phyloP scores from a whole-genome alignment of 2,888 invertebrate genomes.

The Chalcis sispes region DNA sequence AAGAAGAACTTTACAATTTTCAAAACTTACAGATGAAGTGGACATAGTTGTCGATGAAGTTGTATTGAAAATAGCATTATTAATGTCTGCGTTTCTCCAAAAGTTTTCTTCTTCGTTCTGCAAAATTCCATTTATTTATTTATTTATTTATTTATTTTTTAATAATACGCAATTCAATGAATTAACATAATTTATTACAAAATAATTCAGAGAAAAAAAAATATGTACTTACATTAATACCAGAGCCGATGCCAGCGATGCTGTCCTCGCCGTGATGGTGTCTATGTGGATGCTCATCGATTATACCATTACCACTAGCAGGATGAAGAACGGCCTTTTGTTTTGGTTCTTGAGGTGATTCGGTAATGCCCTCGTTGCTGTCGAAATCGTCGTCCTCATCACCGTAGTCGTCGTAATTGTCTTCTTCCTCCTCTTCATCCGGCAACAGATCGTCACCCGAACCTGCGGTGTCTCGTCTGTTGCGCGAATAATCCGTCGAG shows the following conservation, averaged over 20 bases:
- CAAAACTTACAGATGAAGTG: constrained; percentile 47
- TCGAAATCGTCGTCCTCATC: constrained; percentile 75
- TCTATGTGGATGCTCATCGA: constrained; percentile 73
- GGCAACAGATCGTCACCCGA: constrained; percentile 73
- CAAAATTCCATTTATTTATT: not conserved
- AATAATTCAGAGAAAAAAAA: no score
- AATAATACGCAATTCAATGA: not conserved
- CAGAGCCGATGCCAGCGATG: constrained; percentile 59
- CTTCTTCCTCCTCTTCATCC: constrained; percentile 69
- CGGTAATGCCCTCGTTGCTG: constrained; percentile 70
- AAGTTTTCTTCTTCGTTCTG: constrained; percentile 51
- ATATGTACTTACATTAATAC: constrained; percentile 51
- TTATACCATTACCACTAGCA: constrained; percentile 33
- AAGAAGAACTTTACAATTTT: not conserved
- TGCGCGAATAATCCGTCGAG: constrained; percentile 64
- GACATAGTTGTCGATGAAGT: constrained; percentile 24
- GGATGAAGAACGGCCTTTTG: constrained; percentile 54
- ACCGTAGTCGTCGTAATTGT: constrained; percentile 71
- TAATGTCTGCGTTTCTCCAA: constrained; percentile 43
- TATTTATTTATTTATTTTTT: no score
- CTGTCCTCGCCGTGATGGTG: constrained; percentile 75
- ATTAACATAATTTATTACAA: not conserved
- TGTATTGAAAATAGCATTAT: constrained; percentile 46
- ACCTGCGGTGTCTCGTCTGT: constrained; percentile 72
- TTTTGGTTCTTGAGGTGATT: constrained; percentile 67